These are phyloP conservation scores for Babylonia areolata DNA, from an alignment of 1,140 invertebrate genomes.

Conservation along the genomic window DNA sequence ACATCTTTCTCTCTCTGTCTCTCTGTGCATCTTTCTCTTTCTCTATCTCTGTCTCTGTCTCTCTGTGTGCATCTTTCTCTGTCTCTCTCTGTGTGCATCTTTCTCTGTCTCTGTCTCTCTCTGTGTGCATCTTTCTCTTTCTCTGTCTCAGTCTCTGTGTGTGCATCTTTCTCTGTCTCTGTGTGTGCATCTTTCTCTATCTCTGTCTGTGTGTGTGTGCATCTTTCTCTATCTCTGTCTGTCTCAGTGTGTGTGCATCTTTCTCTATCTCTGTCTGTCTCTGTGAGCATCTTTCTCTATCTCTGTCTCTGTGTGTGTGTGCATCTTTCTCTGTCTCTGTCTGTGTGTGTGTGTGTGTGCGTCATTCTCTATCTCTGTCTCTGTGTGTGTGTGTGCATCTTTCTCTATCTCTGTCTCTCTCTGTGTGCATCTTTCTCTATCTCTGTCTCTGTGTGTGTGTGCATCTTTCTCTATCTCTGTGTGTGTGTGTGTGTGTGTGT, in stretches of 20 bases:
- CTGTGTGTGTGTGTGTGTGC: conserved; percentile 21
- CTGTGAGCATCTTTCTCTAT: not conserved
- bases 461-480: not conserved
- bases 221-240: not conserved
- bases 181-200: not conserved
- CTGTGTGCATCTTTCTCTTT: not conserved
- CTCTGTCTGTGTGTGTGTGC: conserved; percentile 6
- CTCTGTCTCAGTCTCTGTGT: not conserved
- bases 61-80: not conserved
- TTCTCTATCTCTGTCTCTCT: not conserved
- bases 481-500: not conserved
- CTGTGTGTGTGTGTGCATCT: not conserved
- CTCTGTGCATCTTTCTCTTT: not conserved
- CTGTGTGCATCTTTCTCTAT: conserved; percentile 1
- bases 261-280: not conserved
- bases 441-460: conserved; percentile 1
- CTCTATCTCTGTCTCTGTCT: not conserved
- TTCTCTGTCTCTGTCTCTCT: not conserved
- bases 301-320: not conserved
- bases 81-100: not conserved
- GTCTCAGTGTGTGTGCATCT: not conserved
- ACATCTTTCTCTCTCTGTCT: not conserved
- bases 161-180: not conserved
- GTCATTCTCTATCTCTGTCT: not conserved
- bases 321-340: not conserved